Evolutionary conservation across 2,888 invertebrate species (phyloP).

Genomic region (Halictus ligatus): DNA sequence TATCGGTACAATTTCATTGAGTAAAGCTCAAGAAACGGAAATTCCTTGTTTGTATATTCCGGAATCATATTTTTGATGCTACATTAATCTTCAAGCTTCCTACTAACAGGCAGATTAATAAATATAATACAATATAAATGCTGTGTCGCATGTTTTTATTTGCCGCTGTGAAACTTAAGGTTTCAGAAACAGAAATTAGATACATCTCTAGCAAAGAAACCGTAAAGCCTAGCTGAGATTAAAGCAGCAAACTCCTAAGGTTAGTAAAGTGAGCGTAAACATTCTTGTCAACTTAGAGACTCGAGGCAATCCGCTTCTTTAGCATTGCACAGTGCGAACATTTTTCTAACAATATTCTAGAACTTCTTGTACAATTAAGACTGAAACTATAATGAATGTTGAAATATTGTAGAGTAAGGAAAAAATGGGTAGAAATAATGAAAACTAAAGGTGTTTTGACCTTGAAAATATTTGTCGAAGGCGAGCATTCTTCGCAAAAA

Average conservation of each 20-base stretch:
- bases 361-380: background rate
- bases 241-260: background rate
- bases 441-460: background rate
- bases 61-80: background rate
- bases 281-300: background rate
- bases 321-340: background rate
- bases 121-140: too few species aligned
- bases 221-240: background rate
- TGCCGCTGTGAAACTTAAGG: background rate
- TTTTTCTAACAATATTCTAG: background rate
- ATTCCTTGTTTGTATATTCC: background rate
- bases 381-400: too few species aligned
- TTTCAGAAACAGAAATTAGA: background rate
- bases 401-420: background rate
- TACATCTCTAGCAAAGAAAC: background rate
- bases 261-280: background rate
- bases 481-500: background rate
- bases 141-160: background rate
- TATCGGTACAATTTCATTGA: too few species aligned
- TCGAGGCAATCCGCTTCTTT: slow-evolving; percentile 26
- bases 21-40: too few species aligned
- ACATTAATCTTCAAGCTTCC: background rate
- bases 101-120: background rate
- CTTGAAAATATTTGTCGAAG: background rate
- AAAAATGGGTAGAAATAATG: background rate